Evolutionary conservation across 2,888 invertebrate genomes (phyloP).

Genomic region (Acrocyrtus sp.): DNA sequence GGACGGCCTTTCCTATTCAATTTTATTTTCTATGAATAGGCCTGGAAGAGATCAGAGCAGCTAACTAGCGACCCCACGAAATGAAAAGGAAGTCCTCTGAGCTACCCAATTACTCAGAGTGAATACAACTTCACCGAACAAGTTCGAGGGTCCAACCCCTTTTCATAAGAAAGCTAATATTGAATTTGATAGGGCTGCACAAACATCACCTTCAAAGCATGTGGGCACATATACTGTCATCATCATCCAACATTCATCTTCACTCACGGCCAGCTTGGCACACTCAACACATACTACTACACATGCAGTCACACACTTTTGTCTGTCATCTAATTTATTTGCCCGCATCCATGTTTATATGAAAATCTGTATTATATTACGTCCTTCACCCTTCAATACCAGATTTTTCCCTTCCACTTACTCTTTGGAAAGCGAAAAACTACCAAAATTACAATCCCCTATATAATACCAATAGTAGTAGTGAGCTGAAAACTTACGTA

Average conservation of each 20-base stretch:
- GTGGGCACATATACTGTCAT: slow-evolving; percentile 30
- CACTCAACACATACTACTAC: slow-evolving; percentile 2
- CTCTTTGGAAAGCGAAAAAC: slow-evolving; percentile 20
- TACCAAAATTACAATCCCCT: slow-evolving; percentile 29
- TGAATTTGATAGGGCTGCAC: slow-evolving; percentile 63
- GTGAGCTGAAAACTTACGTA: too few species aligned
- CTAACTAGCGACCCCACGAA: slow-evolving; percentile 51
- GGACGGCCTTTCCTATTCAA: slow-evolving; percentile 50
- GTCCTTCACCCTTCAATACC: slow-evolving; percentile 44
- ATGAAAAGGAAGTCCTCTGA: slow-evolving; percentile 63
- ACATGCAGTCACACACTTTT: slow-evolving; percentile 35
- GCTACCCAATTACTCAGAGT: slow-evolving; percentile 63
- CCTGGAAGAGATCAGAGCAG: slow-evolving; percentile 55
- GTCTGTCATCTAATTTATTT: slow-evolving; percentile 50
- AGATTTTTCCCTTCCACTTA: slow-evolving; percentile 27
- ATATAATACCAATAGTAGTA: too few species aligned
- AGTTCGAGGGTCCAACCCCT: slow-evolving; percentile 63
- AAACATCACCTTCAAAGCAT: slow-evolving; percentile 45
- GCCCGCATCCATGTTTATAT: slow-evolving; percentile 45
- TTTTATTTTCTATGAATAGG: slow-evolving; percentile 55
- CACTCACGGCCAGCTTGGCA: background rate
- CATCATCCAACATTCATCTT: slow-evolving; percentile 38
- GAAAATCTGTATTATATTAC: slow-evolving; percentile 27
- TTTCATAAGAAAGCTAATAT: slow-evolving; percentile 64
- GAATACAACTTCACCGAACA: slow-evolving; percentile 55